Base-by-base conservation (phyloP, 2,888 invertebrate species). In the Agriopis aurantiaria region DNA sequence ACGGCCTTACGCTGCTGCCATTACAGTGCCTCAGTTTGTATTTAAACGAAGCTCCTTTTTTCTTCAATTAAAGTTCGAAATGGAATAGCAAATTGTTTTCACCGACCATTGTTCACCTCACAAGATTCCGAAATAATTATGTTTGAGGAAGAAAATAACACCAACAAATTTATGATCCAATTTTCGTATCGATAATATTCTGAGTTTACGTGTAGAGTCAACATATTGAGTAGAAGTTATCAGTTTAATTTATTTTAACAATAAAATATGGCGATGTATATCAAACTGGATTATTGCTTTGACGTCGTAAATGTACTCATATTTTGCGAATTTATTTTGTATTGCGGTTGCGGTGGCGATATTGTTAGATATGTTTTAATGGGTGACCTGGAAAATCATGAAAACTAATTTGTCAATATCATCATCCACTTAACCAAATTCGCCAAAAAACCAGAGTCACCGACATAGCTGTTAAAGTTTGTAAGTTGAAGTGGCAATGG, bases 111-210 rank as follows among this genome's bases (percentile, higher is more conserved):
- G 69, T 72, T 68, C 65, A 56, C 8, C 23, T 71, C 56, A 73
- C 79, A 83, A 77, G 75, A 68, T 77, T 81, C 40, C 68, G 82
- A 80, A 78, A 81, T 80, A 82, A 84, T 83, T 81, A 81, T 80
- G 72, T 81, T 82, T 75, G 81, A 81, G 83, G 81, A 82, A 77
- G 78, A 84, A 81, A 85, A 77, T 78, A 85, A 75, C 83, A 84
- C 77, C 80, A 66, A 81, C 75, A 86, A 80, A 85, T 83, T 84
- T 85, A 85, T 80, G 75, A 82, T 79, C 84, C 84, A 87, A 84
- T 85, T 81, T 84, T 81, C 82, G 75, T 71, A 76, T 74, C 70
- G 65, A 65, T 69, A 48, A 74, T 62, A 65, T 68, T 73, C 70
- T 46, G 48, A 69, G 65, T 73, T 74, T 69, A 71, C 78, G 73